Evolutionary conservation across 2,113 vertebrate genomes (phyloP), one percentile per base, ranked within the genome.

Genomic region (Pogona vitticeps): DNA sequence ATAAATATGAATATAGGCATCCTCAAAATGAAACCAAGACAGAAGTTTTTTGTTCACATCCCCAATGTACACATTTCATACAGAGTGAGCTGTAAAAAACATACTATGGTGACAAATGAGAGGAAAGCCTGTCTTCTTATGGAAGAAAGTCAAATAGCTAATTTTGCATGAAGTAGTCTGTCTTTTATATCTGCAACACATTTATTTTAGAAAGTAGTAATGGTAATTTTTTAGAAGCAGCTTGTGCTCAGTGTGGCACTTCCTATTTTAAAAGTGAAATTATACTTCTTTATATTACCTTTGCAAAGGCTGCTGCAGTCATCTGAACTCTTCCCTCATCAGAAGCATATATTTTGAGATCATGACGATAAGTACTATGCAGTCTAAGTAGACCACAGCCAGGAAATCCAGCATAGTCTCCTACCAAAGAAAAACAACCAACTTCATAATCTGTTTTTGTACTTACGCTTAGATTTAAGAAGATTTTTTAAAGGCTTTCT

Each of bases 281-380:
- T 15, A 79, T 0, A 42, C 2, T 77, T 89, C 81, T 31, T 85
- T 3, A 77, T 0, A n/a, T 63, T 96, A 98, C 97, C 97, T 98
- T 98, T 85, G 98, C 98, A 95, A 98, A 98, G 85, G 98, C 98
- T 80, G 98, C 98, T 59, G 98, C 98, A 46, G 98, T 98, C 98
- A 98, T 98, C 92, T 98, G 98, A 88, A 98, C 98, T 80, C 98
- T 95, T 70, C 98, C 98, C 91, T 98, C 98, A 93, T 98, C 98
- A 65, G 98, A 98, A 70, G 98, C 98, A 6, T 98, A 98, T 85
- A 98, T 98, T 96, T 98, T 98, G 88, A 98, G 96, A 94, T 98
- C 98, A 77, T 98, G 98, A 68, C 98, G 95, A 87, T 98, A 98
- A 14, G 98, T 98, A 93, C 98, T 98, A 89, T 98, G 98, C 80